phyloP scores from a whole-genome alignment of 37 sponge, comb jelly and placozoan species.

The Hexactinellida sp. region DNA sequence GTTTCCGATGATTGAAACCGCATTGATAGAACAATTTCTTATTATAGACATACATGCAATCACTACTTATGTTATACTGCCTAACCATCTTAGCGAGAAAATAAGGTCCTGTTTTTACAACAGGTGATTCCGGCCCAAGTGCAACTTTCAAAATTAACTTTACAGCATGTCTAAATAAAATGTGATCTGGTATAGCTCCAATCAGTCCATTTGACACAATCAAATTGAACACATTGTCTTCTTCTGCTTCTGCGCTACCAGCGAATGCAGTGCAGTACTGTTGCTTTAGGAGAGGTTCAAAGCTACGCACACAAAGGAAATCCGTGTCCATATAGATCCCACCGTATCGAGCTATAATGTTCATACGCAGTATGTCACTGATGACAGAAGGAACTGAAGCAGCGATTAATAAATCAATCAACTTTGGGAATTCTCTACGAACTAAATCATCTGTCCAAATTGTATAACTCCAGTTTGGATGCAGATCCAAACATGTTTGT shows the following conservation, averaged over 20 bases:
- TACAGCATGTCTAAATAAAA: not conserved
- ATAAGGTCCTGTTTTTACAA: not conserved
- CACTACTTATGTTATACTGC: not conserved
- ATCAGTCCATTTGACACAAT: not conserved
- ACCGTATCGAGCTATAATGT: not conserved
- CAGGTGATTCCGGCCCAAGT: not conserved
- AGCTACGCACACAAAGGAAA: not conserved
- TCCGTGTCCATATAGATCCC: conserved; percentile 1
- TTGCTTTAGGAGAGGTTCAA: not conserved
- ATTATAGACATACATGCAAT: not conserved
- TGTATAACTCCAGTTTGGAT: not conserved
- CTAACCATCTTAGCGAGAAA: not conserved
- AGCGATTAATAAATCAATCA: not conserved
- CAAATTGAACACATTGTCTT: not conserved
- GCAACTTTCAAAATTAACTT: not conserved
- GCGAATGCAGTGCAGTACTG: not conserved
- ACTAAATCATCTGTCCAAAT: not conserved
- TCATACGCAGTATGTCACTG: not conserved
- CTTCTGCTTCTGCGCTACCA: not conserved
- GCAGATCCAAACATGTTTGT: not conserved
- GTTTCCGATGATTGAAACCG: not conserved
- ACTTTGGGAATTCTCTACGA: not conserved
- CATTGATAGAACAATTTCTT: not conserved
- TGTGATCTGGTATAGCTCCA: not conserved
- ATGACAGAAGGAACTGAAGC: not conserved